phyloP scores from a whole-genome alignment of 2,888 invertebrate species.

The Thumatha senex region DNA sequence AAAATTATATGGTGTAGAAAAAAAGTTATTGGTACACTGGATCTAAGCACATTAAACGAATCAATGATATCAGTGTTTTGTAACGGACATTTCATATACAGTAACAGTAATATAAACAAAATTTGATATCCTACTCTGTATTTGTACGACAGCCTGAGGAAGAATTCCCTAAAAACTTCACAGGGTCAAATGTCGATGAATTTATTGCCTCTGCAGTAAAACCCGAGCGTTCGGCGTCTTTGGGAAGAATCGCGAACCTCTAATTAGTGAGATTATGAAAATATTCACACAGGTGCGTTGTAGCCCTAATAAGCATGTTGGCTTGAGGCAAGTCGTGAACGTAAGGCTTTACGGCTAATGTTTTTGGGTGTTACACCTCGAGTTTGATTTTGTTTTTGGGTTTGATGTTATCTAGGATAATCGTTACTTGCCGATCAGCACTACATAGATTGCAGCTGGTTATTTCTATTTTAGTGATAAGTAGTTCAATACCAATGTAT shows the following conservation, averaged over 20 bases:
- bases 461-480: conserved; percentile 3
- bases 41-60: conserved; percentile 29
- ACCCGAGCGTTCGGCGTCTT: conserved; percentile 75
- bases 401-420: conserved; percentile 64
- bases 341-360: conserved; percentile 55
- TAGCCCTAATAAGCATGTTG: conserved; percentile 79
- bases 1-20: conserved; percentile 13
- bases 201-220: conserved; percentile 80
- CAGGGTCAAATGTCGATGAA: conserved; percentile 82
- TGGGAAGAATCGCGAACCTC: conserved; percentile 81
- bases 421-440: conserved; percentile 36
- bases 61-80: conserved; percentile 27
- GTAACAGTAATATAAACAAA: conserved; percentile 34
- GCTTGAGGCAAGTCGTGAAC: conserved; percentile 78
- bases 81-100: conserved; percentile 41
- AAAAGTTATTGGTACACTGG: conserved; percentile 19
- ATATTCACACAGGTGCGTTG: conserved; percentile 82
- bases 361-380: conserved; percentile 74
- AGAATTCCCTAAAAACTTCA: conserved; percentile 73
- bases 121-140: conserved; percentile 55
- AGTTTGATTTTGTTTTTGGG: conserved; percentile 64
- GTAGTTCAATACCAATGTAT: conserved; percentile 5
- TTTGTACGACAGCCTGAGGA: conserved; percentile 67
- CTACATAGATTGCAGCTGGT: conserved; percentile 22
- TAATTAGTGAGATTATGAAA: conserved; percentile 82